Evolutionary conservation across 2,888 invertebrate species (phyloP).

Genomic region (Papilio demoleus): DNA sequence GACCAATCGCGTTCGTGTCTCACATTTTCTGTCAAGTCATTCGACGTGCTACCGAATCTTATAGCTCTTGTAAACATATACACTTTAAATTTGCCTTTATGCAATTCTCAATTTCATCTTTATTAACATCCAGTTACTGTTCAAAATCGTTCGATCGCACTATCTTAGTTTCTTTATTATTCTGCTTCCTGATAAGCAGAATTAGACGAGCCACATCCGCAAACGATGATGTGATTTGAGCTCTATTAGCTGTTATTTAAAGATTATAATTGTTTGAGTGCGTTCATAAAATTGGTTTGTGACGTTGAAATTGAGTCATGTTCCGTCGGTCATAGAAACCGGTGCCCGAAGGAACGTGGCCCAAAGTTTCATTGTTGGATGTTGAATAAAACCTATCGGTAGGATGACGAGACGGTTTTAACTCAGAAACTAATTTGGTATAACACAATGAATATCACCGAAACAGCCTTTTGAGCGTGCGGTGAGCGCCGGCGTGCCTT

Average conservation of each 20-base stretch:
- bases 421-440: conserved; percentile 81
- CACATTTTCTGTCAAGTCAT: conserved; percentile 80
- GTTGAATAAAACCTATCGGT: conserved; percentile 76
- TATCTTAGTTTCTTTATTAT: conserved; percentile 59
- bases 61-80: conserved; percentile 55
- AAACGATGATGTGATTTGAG: conserved; percentile 64
- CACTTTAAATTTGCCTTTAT: conserved; percentile 47
- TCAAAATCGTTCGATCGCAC: conserved; percentile 55
- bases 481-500: conserved; percentile 65
- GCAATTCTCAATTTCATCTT: conserved; percentile 53
- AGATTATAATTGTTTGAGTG: conserved; percentile 60
- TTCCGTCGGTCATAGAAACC: conserved; percentile 63
- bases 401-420: conserved; percentile 78
- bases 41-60: conserved; percentile 81
- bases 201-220: conserved; percentile 59
- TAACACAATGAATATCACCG: conserved; percentile 80
- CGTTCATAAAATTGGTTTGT: conserved; percentile 55
- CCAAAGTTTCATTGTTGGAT: conserved; percentile 74
- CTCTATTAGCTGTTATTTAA: conserved; percentile 63
- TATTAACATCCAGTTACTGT: conserved; percentile 58
- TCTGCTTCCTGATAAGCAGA: conserved; percentile 57
- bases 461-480: conserved; percentile 76
- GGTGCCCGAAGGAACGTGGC: conserved; percentile 77
- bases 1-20: conserved; percentile 83
- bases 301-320: conserved; percentile 65